phyloP scores from a whole-genome alignment of 92 coral and sea anemone genomes.

The Parazoanthus atlanticus region DNA sequence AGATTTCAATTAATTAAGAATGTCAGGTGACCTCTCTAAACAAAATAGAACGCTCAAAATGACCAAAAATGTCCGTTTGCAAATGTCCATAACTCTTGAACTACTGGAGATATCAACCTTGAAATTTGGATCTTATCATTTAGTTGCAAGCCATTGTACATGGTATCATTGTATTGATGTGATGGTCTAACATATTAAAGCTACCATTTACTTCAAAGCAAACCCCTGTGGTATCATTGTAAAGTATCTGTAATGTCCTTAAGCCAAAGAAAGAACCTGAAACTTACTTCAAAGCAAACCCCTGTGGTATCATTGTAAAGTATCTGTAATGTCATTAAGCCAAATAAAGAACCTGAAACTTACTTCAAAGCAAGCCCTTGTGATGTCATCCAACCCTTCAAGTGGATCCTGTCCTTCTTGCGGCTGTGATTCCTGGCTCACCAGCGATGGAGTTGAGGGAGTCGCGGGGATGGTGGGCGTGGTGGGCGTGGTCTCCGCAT shows the following conservation, averaged over 20 bases:
- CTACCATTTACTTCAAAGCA: neutral
- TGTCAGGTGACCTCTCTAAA: too few species aligned
- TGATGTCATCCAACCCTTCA: conserved; percentile 83
- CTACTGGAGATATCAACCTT: too few species aligned
- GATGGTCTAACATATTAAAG: too few species aligned
- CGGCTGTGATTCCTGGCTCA: conserved; percentile 25
- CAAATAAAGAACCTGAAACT: neutral
- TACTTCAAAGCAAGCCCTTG: conserved; percentile 82
- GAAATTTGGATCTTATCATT: too few species aligned
- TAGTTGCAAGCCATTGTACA: too few species aligned
- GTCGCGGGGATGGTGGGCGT: conserved; percentile 35
- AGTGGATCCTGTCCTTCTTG: conserved; percentile 71
- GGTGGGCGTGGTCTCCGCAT: conserved; percentile 15
- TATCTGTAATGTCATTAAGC: neutral
- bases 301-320: conserved; percentile 58
- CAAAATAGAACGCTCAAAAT: too few species aligned
- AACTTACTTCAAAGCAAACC: neutral
- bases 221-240: neutral
- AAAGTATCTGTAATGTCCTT: neutral
- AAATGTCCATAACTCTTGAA: too few species aligned
- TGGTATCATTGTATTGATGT: too few species aligned
- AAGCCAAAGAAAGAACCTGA: neutral
- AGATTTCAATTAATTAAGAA: too few species aligned
- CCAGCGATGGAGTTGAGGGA: conserved; percentile 39
- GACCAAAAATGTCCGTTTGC: too few species aligned